Conservation (phyloP, 2,797 vertebrate species). For the Malurus leucopterus region DNA sequence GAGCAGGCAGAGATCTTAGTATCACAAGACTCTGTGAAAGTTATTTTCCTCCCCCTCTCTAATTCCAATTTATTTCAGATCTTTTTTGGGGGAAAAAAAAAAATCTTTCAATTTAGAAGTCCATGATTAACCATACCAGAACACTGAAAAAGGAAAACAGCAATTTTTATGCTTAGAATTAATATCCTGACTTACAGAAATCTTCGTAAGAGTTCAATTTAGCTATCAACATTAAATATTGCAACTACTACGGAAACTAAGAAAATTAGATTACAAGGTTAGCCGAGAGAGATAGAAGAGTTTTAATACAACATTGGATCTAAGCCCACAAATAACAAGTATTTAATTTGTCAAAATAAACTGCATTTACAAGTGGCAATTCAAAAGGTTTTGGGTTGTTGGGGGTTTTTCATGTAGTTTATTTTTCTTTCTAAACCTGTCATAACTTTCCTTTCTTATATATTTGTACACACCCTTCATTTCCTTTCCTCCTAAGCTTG, state of each 20-base stretch:
- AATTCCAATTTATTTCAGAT: background rate
- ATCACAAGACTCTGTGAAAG: background rate
- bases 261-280: background rate
- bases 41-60: background rate
- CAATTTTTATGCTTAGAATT: background rate
- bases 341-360: background rate
- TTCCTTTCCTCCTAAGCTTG: background rate
- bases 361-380: background rate
- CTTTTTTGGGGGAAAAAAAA: background rate
- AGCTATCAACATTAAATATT: background rate
- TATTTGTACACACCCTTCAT: background rate
- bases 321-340: background rate
- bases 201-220: background rate
- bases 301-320: background rate
- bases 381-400: background rate
- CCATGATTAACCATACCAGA: background rate
- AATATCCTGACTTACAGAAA: background rate
- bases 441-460: background rate
- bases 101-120: background rate
- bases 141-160: background rate
- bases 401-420: rapidly evolving
- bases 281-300: background rate
- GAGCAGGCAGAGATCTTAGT: background rate
- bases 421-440: background rate
- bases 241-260: background rate